Base-by-base conservation (phyloP, 2,113 vertebrate species). In the Arenaria interpres region DNA sequence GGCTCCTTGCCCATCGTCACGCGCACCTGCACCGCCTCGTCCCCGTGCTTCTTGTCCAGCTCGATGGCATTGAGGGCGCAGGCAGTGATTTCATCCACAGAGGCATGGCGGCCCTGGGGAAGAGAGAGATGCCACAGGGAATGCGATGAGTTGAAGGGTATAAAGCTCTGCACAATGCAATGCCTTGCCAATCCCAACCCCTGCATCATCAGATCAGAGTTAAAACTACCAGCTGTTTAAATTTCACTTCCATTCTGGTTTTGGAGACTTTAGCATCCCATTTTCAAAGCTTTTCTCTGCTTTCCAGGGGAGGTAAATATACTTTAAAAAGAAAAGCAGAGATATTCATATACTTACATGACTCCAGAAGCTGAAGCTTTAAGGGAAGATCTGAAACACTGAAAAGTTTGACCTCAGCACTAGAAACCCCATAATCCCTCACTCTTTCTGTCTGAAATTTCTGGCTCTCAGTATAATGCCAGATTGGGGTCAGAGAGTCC, bases 1-100 rank as follows among this genome's bases (percentile, higher is more conserved):
- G 99, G 99, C 96, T 99, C 99, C 96, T 99, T 99, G 69, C 99
- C 99, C 99, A 99, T 99, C 3, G 98, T 97, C 97, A 99, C 99
- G 39, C 99, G 98, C 88, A 99, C 99, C 97, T 99, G 99, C 60
- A 99, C 98, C 0, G 99, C 98, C 54, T 98, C 98, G 1, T 99
- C 99, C 32, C 98, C 97, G 5, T 99, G 96, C 89, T 98, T 97
- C 72, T 98, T 98, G 94, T 99, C 99, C 84, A 99, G 50, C 51
- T 98, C 98, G 2, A 99, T 98, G 4, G 99, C 99, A 45, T 99
- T 99, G 96, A 98, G 98, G 64, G 99, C 99, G 12, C 98, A 98
- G 4, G 99, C 99, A 1, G 99, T 98, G 93, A 99, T 97, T 95
- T 99, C 99, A 71, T 99, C 99, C 53, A 96, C 96, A 2, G 98